Percentiles rank a stretch among this genome's conserved stretches.
Conservation (phyloP, 1,140 invertebrate species). For the Aphis craccivora region DNA sequence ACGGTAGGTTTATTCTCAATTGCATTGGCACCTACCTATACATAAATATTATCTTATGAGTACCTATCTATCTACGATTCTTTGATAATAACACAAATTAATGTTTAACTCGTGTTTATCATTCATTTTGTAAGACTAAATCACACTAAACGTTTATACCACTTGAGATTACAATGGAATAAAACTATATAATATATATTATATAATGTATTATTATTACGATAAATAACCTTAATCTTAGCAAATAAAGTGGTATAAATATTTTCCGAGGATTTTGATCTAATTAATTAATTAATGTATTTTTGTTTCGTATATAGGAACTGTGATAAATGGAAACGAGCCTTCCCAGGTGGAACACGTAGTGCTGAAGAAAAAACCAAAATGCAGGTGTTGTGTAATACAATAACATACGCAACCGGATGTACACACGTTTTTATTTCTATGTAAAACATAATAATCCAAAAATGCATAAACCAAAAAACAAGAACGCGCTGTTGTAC, state of each 20-base stretch:
- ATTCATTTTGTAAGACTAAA: neutral
- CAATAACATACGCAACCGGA: constrained; percentile 69
- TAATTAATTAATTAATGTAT: neutral
- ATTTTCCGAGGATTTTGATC: neutral
- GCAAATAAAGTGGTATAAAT: neutral
- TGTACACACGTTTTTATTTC: constrained; percentile 48
- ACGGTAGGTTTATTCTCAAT: neutral
- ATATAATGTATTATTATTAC: neutral
- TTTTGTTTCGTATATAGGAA: constrained; percentile 61
- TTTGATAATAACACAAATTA: neutral
- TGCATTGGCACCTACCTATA: neutral
- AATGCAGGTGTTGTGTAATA: constrained; percentile 88
- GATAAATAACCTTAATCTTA: no score
- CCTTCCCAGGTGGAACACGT: constrained; percentile 83
- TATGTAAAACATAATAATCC: constrained; percentile 50
- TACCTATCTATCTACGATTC: neutral
- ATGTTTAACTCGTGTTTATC: neutral
- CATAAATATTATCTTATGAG: neutral
- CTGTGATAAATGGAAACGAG: constrained; percentile 68
- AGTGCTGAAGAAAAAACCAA: constrained; percentile 87
- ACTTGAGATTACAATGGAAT: neutral
- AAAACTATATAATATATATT: neutral
- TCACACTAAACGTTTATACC: neutral
- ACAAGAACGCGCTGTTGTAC: constrained; percentile 46
- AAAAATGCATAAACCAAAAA: constrained; percentile 56